Conservation (phyloP, 2,888 invertebrate species). For the Ectobius pallidus region DNA sequence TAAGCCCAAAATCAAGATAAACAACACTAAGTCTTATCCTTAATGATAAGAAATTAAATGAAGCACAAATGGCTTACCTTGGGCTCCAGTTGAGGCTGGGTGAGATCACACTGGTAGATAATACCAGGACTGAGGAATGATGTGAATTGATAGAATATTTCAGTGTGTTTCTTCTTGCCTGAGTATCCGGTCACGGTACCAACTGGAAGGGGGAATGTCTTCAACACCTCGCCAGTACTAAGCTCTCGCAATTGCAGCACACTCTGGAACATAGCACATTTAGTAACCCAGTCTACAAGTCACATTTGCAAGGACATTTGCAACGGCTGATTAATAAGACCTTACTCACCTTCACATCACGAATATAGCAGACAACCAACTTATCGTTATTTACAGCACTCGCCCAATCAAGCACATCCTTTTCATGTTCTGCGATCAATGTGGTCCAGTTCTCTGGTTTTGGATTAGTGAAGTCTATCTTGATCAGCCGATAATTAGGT, state of each 20-base stretch:
- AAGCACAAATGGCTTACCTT: too few species aligned
- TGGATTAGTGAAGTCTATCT: conserved; percentile 77
- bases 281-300: neutral
- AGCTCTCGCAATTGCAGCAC: conserved; percentile 81
- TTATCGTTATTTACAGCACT: conserved; percentile 83
- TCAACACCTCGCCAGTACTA: conserved; percentile 71
- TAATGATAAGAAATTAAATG: too few species aligned
- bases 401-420: conserved; percentile 91
- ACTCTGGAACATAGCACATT: conserved; percentile 70
- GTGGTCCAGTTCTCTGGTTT: conserved; percentile 80
- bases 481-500: conserved; percentile 87
- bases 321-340: neutral
- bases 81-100: conserved; percentile 62
- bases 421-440: conserved; percentile 81
- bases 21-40: too few species aligned
- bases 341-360: conserved; percentile 86
- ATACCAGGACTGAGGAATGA: conserved; percentile 91
- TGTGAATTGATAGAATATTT: conserved; percentile 93
- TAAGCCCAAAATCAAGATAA: too few species aligned
- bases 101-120: conserved; percentile 87
- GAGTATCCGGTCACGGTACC: conserved; percentile 86
- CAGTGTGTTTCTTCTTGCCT: conserved; percentile 82
- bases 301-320: too few species aligned
- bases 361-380: conserved; percentile 85
- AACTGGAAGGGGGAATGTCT: conserved; percentile 80